Conservation (phyloP, 2,113 vertebrate species). For the Sorex fumeus region DNA sequence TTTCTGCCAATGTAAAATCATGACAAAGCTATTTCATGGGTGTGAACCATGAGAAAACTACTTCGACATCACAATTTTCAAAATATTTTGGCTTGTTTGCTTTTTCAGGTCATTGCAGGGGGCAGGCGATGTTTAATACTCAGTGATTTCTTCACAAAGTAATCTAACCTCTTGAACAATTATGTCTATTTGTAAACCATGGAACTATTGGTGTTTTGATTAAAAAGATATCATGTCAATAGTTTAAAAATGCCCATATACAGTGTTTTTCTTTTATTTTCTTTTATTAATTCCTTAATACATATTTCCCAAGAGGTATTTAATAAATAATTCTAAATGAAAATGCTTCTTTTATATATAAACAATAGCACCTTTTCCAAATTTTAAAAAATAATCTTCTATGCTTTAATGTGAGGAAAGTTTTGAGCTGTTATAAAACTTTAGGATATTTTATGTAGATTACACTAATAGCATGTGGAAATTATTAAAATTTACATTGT, state of each 20-base stretch:
- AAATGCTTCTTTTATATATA: constrained; percentile 12
- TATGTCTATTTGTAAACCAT: constrained; percentile 38
- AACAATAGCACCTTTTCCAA: background rate
- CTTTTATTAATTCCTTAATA: background rate
- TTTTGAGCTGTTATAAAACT: constrained; percentile 36
- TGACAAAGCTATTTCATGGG: constrained; percentile 81
- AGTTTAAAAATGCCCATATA: constrained; percentile 45
- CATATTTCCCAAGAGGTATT: background rate
- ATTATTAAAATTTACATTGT: constrained; percentile 52
- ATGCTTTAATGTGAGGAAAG: background rate
- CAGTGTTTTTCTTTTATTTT: background rate
- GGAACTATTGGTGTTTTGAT: background rate
- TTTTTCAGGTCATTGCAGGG: constrained; percentile 53
- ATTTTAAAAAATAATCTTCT: constrained; percentile 18
- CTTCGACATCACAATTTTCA: constrained; percentile 47
- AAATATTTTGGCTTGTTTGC: constrained; percentile 52
- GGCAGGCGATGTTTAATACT: constrained; percentile 60
- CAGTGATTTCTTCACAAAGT: constrained; percentile 56
- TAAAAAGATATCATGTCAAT: background rate
- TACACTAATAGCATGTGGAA: constrained; percentile 13
- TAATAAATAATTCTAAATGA: constrained; percentile 41
- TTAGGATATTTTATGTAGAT: constrained; percentile 42
- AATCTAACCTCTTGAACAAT: background rate
- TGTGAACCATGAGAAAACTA: constrained; percentile 76
- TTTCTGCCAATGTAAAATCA: constrained; percentile 76